These are phyloP conservation scores for Brachyhypopomus gauderio DNA, from an alignment of 2,113 vertebrate species.

Conservation along the genomic window DNA sequence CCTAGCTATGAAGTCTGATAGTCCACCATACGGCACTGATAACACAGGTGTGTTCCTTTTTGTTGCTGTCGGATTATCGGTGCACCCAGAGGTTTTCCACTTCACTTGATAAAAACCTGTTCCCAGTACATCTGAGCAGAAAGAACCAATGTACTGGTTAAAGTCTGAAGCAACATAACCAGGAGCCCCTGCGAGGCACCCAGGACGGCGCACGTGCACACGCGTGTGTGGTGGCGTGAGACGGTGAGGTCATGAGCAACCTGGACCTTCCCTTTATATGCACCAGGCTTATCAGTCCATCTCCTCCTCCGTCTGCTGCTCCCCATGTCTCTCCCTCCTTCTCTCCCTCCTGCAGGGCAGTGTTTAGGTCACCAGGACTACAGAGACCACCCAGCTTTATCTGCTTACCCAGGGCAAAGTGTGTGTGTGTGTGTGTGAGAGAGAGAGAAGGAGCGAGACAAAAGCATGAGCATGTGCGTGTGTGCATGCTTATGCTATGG, in stretches of 20 bases:
- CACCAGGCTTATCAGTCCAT: conserved; percentile 32
- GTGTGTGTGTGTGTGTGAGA: conserved; percentile 35
- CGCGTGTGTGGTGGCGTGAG: conserved; percentile 7
- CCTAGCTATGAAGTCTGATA: not conserved
- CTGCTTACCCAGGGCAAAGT: conserved; percentile 18
- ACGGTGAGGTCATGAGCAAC: conserved; percentile 22
- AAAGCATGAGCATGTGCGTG: not conserved
- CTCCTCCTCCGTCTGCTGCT: conserved; percentile 9
- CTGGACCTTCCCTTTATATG: conserved; percentile 9
- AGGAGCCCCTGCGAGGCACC: not conserved
- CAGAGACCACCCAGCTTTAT: conserved; percentile 49
- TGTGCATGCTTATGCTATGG: not conserved
- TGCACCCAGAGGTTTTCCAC: not conserved
- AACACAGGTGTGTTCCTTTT: not conserved
- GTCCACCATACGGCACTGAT: not conserved
- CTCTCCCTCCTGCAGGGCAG: not conserved
- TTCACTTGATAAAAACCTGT: too few relatives aligned
- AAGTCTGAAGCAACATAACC: not conserved
- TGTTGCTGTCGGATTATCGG: not conserved
- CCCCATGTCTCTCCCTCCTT: not conserved
- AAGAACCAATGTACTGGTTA: not conserved
- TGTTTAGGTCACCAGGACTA: not conserved
- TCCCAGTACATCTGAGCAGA: not conserved
- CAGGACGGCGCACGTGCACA: not conserved
- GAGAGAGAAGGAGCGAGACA: conserved; percentile 10